Base-by-base conservation (phyloP, 2,113 vertebrate genomes). In the Thryonomys swinderianus region DNA sequence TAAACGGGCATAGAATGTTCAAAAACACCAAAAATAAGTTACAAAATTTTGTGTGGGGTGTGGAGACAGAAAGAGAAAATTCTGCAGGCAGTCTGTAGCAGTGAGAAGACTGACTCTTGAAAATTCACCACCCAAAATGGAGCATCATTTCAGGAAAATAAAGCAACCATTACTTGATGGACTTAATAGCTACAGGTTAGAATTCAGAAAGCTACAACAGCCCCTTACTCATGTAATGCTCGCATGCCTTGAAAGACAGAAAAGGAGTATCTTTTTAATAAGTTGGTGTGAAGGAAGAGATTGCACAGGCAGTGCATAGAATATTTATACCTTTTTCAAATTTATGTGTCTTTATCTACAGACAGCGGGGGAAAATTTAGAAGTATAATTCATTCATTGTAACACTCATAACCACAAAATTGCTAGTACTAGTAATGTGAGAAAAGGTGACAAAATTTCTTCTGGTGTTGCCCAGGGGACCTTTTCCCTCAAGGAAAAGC, bases 361-460 rank as follows among this genome's bases (percentile, higher is more conserved):
- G n/a, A n/a, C n/a, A n/a, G n/a, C n/a, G n/a, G n/a, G n/a, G n/a
- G n/a, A n/a, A n/a, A n/a, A n/a, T 37, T 67, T 37, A 48, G 81
- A 87, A 92, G 76, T 71, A 73, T 40, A 94, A 85, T 25, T 37
- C 34, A 88, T 16, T 88, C 48, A 61, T 71, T 21, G 85, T 32
- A 85, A 73, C 32, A 95, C 14, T 48, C 57, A 64, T 48, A 90
- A 85, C 7, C 67, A 27, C 34, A 92, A 92, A 90, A 84, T n/a
- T 45, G 53, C 78, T 84, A 45, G 23, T 69, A 81, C 45, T n/a
- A 83, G 42, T 55, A 88, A 85, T 34, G 76, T 34, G 30, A 78
- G 71, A 86, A 76, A 78, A 51, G 5, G n/a, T 53, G 85, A 81
- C 42, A 55, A 67, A 88, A 57, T 73, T 88, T 82, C 57, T 88